These are phyloP conservation scores for Dioctria linearis DNA, from an alignment of 2,888 invertebrate species.

Conservation along the genomic window DNA sequence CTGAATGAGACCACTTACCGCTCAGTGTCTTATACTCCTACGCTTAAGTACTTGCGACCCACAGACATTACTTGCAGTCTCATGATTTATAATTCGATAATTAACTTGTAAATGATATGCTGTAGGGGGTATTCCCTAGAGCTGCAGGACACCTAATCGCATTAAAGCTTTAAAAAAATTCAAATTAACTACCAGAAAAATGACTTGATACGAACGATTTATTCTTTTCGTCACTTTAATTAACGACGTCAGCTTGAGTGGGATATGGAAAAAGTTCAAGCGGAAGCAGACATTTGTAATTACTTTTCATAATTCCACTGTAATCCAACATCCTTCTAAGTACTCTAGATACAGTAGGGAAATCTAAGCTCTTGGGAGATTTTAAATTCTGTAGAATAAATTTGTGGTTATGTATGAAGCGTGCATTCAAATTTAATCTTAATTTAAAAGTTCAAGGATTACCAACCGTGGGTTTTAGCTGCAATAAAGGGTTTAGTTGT, in stretches of 20 bases:
- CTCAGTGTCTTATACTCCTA: background rate
- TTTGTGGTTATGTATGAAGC: no score
- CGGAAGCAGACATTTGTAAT: constrained; percentile 3
- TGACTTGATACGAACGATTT: constrained; percentile 44
- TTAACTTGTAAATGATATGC: constrained; percentile 50
- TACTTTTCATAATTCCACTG: constrained; percentile 43
- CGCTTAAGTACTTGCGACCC: background rate
- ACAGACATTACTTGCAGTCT: constrained; percentile 2
- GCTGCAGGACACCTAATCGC: constrained; percentile 27
- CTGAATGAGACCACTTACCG: no score
- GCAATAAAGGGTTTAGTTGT: no score
- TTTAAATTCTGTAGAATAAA: no score
- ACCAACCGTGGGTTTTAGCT: no score
- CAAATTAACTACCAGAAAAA: constrained; percentile 45
- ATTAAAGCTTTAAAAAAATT: constrained; percentile 45
- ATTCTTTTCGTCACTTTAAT: constrained; percentile 48
- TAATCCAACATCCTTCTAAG: constrained; percentile 24
- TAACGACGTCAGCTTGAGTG: constrained; percentile 7
- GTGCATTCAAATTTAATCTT: no score
- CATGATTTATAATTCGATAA: constrained; percentile 46
- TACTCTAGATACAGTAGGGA: no score
- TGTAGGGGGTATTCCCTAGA: constrained; percentile 7
- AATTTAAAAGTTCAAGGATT: no score
- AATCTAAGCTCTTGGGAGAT: no score
- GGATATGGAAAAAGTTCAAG: background rate